A percentile compares a stretch with the other conserved stretches of the same genome.
phyloP scores from a whole-genome alignment of 2,797 vertebrate species.

The Hyperoplus immaculatus region DNA sequence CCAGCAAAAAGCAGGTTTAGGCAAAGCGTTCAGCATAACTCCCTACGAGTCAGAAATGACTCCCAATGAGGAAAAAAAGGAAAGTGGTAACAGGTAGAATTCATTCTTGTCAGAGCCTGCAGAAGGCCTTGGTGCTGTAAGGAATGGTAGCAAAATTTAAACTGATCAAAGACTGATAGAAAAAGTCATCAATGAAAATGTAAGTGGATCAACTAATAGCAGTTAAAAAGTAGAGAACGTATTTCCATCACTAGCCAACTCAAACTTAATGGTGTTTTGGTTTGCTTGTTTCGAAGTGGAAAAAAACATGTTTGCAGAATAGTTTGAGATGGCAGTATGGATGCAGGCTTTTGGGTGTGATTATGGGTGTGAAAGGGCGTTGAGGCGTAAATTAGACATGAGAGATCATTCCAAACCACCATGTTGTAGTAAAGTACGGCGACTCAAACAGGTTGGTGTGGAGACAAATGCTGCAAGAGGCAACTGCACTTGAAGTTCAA shows the following conservation, averaged over 20 bases:
- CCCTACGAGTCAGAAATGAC: constrained; percentile 36
- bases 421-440: not conserved
- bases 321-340: not conserved
- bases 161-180: not conserved
- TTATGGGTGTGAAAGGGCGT: constrained; percentile 24
- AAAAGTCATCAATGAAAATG: constrained; percentile 20
- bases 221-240: not conserved
- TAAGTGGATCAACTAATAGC: not conserved
- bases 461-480: not conserved
- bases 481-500: too few species aligned
- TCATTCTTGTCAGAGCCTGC: constrained; percentile 57
- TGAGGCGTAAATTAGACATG: constrained; percentile 14
- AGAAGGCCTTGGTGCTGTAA: not conserved
- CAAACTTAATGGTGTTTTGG: not conserved
- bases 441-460: constrained; percentile 2
- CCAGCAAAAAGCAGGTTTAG: constrained; percentile 63
- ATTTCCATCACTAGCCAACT: not conserved
- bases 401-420: constrained; percentile 1
- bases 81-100: constrained; percentile 16
- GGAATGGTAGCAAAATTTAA: not conserved
- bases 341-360: constrained; percentile 12
- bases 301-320: not conserved
- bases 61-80: constrained; percentile 23
- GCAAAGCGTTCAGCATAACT: constrained; percentile 54
- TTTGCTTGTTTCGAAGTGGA: not conserved